A percentile compares a stretch with the other conserved stretches of the same genome.
These are phyloP conservation scores for Cynoglossus semilaevis DNA, from an alignment of 2,113 vertebrate genomes.

Conservation along the genomic window DNA sequence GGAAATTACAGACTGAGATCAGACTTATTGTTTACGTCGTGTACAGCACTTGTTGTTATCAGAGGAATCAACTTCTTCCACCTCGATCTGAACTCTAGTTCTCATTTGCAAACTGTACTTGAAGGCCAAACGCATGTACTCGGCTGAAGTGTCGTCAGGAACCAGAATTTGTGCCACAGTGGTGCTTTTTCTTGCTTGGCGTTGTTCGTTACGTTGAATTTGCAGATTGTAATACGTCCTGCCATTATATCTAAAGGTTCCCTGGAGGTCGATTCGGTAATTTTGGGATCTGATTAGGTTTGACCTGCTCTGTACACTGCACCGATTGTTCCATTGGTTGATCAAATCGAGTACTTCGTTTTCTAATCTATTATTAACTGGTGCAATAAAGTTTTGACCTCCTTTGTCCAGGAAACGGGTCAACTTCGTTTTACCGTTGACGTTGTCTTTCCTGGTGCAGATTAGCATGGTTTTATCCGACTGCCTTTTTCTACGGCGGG, in stretches of 20 bases:
- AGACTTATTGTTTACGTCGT: not conserved
- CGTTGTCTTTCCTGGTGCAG: not conserved
- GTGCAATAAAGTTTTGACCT: not conserved
- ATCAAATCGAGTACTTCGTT: not conserved
- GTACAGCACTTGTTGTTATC: not conserved
- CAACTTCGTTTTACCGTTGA: not conserved
- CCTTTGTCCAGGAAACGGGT: not conserved
- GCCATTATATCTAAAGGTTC: not conserved
- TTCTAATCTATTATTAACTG: accelerated
- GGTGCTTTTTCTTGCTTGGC: not conserved
- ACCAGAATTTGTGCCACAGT: not conserved
- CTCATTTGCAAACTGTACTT: not conserved
- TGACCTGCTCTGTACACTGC: not conserved
- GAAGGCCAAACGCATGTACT: not conserved
- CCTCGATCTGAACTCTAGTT: not conserved
- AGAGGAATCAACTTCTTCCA: not conserved
- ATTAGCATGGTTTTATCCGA: not conserved
- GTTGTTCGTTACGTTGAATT: not conserved
- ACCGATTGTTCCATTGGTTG: not conserved
- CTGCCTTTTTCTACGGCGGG: not conserved
- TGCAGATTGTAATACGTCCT: constrained; percentile 1
- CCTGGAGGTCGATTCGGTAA: constrained; percentile 1
- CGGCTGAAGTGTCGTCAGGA: not conserved
- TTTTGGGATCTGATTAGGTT: not conserved
- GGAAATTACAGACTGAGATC: not conserved